Evolutionary conservation across 2,888 invertebrate species (phyloP).

Genomic region (Folsomia manolachei): DNA sequence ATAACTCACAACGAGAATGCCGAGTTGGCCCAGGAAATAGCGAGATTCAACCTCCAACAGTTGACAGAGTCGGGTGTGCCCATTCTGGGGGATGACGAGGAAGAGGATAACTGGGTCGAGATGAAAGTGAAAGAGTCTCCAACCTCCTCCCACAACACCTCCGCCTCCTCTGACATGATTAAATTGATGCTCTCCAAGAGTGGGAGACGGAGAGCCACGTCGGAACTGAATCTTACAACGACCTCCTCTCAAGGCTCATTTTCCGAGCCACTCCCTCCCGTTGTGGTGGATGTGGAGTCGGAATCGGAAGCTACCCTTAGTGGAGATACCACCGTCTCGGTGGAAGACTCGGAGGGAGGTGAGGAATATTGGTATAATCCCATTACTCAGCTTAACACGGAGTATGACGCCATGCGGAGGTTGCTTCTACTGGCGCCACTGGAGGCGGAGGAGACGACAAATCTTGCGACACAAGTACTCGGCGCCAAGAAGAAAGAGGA

Average conservation of each 20-base stretch:
- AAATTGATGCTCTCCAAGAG: background rate
- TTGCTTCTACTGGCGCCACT: too few species aligned
- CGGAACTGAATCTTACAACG: too few species aligned
- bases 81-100: background rate
- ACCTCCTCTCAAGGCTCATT: background rate
- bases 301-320: background rate
- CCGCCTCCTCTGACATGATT: background rate
- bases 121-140: too few species aligned
- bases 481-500: too few species aligned
- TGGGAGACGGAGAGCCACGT: background rate
- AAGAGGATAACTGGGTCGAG: background rate
- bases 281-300: background rate
- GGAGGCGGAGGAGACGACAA: too few species aligned
- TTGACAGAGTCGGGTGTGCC: background rate
- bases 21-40: background rate
- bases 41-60: background rate
- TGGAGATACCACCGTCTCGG: background rate
- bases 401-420: background rate
- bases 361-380: constrained; percentile 9
- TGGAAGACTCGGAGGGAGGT: background rate
- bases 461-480: too few species aligned
- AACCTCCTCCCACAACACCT: background rate
- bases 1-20: background rate
- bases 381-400: background rate
- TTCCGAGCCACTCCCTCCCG: background rate